Conservation (phyloP, 1,140 invertebrate genomes). For the Tetragonula clypearis region DNA sequence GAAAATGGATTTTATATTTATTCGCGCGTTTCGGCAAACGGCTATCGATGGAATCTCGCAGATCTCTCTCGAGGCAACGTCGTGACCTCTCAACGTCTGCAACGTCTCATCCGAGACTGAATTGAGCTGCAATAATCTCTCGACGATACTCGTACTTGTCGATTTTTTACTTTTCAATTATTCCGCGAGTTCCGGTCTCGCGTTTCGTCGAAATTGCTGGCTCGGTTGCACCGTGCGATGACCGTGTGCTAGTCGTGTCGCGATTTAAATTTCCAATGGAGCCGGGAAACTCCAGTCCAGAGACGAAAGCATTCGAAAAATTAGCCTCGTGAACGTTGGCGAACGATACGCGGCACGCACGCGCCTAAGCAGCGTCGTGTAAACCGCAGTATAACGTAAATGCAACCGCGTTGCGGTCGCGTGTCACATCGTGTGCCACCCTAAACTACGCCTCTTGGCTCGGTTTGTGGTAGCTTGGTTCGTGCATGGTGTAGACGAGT, state of each 20-base stretch:
- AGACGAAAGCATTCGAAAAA: conserved; percentile 73
- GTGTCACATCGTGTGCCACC: conserved; percentile 74
- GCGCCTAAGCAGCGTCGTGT: conserved; percentile 66
- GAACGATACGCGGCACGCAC: conserved; percentile 68
- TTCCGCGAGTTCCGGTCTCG: background rate
- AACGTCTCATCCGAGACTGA: background rate
- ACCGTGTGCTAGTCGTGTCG: background rate
- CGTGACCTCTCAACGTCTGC: background rate
- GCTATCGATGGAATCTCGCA: too few species aligned
- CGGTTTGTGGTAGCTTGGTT: conserved; percentile 47
- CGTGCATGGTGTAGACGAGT: conserved; percentile 49
- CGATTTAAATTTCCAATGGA: conserved; percentile 25
- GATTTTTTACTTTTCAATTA: background rate
- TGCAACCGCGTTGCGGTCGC: conserved; percentile 75
- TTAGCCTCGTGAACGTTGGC: conserved; percentile 77
- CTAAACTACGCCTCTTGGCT: conserved; percentile 49
- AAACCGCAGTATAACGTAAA: conserved; percentile 66
- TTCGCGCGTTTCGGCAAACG: background rate
- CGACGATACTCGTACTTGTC: too few species aligned
- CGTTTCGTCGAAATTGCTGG: background rate
- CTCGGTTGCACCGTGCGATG: background rate
- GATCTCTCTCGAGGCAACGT: too few species aligned
- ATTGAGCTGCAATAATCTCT: background rate
- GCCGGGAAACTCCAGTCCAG: conserved; percentile 15
- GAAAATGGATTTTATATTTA: conserved; percentile 14